phyloP scores from a whole-genome alignment of 2,888 invertebrate species.

The Creontiades dilutus region DNA sequence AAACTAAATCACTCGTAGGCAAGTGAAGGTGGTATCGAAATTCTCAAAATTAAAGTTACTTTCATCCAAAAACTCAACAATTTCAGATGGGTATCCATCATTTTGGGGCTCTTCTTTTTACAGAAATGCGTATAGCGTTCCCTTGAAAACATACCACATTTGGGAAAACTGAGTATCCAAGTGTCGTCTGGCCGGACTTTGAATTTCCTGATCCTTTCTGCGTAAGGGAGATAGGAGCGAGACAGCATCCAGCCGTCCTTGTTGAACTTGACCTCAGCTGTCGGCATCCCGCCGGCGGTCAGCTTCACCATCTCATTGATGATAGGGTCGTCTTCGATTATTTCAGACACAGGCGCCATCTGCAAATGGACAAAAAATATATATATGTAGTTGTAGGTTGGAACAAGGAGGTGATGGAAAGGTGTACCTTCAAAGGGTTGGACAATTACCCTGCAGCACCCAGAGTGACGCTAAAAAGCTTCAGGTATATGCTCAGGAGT shows the following conservation, averaged over 20 bases:
- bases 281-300: constrained; percentile 75
- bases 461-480: too few relatives aligned
- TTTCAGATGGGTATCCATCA: too few relatives aligned
- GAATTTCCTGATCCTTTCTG: constrained; percentile 77
- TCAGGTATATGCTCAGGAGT: too few relatives aligned
- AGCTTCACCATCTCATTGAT: constrained; percentile 58
- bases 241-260: constrained; percentile 76
- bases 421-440: too few relatives aligned
- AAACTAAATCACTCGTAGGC: too few relatives aligned
- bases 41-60: too few relatives aligned
- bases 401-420: too few relatives aligned
- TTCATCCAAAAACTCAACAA: too few relatives aligned
- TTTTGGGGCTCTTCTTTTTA: too few relatives aligned
- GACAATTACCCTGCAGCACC: too few relatives aligned
- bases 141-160: constrained; percentile 77
- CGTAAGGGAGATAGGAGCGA: constrained; percentile 74
- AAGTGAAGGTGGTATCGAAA: too few relatives aligned
- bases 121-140: neutral
- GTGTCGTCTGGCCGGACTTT: constrained; percentile 77
- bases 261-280: constrained; percentile 73
- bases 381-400: too few relatives aligned
- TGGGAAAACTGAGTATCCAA: constrained; percentile 78
- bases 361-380: neutral
- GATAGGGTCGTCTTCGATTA: constrained; percentile 62
- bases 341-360: constrained; percentile 41